phyloP scores from a whole-genome alignment of 2,113 vertebrate species.

The Crotalus tigris region DNA sequence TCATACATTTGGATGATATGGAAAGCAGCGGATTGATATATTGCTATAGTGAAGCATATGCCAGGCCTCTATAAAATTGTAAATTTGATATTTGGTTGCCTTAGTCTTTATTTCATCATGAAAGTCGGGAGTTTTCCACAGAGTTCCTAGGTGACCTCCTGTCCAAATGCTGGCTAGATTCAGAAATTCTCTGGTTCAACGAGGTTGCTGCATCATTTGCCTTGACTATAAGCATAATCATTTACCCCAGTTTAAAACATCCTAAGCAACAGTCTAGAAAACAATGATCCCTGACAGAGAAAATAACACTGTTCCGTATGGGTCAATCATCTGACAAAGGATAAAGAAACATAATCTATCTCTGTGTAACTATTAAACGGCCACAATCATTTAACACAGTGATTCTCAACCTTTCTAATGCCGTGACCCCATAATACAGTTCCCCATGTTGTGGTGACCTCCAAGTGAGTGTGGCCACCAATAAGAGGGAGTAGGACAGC shows the following conservation, averaged over 20 bases:
- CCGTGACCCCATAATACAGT: too few species aligned
- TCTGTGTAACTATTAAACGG: not conserved
- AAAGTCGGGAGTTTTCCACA: not conserved
- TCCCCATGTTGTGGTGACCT: too few species aligned
- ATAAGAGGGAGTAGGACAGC: too few species aligned
- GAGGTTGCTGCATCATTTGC: not conserved
- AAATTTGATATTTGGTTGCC: not conserved
- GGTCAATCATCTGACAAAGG: not conserved
- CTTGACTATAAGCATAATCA: not conserved
- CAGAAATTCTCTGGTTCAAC: not conserved
- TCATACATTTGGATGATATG: not conserved
- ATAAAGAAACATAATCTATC: not conserved
- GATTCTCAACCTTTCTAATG: too few species aligned
- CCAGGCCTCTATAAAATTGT: not conserved
- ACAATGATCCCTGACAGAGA: not conserved
- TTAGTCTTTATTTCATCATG: not conserved
- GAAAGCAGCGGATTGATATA: not conserved
- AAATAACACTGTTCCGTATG: not conserved
- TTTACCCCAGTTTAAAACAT: not conserved
- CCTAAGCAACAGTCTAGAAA: not conserved
- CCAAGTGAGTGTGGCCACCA: too few species aligned
- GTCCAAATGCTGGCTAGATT: not conserved
- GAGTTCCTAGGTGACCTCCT: not conserved
- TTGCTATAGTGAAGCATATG: not conserved
- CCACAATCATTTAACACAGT: not conserved